A percentile compares a stretch with the other conserved stretches of the same genome.
phyloP scores from a whole-genome alignment of 2,797 vertebrate species.

The Neomorphus geoffroyi region DNA sequence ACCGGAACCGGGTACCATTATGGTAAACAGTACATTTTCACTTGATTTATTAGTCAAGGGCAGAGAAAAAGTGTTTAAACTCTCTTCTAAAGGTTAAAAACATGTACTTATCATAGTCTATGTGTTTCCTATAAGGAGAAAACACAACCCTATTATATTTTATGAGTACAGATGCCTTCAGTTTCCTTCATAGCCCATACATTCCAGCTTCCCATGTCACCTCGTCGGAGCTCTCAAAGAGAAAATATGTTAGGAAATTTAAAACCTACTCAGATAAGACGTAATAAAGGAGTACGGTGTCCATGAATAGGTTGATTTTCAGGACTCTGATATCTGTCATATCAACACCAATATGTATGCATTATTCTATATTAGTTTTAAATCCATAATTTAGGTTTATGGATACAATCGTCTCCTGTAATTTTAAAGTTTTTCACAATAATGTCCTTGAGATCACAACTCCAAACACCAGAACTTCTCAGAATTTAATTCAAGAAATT shows the following conservation, averaged over 20 bases:
- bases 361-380: neutral
- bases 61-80: neutral
- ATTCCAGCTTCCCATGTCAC: neutral
- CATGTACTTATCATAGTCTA: neutral
- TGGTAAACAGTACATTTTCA: neutral
- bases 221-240: neutral
- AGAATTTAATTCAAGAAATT: neutral
- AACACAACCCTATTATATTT: neutral
- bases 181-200: neutral
- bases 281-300: slow-evolving; percentile 1
- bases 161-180: neutral
- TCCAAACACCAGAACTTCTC: neutral
- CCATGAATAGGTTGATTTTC: slow-evolving; percentile 6
- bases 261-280: neutral
- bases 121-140: neutral
- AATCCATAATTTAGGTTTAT: slow-evolving; percentile 22
- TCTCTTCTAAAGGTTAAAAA: slow-evolving; percentile 34
- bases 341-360: neutral
- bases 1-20: neutral
- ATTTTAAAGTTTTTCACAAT: slow-evolving; percentile 3
- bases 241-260: neutral
- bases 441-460: neutral
- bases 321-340: neutral
- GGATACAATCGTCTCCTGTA: neutral
- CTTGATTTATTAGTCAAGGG: neutral